Percentiles rank a stretch among this genome's conserved stretches.
Evolutionary conservation across 2,113 vertebrate genomes (phyloP).

Genomic region (Pleuronectes platessa): DNA sequence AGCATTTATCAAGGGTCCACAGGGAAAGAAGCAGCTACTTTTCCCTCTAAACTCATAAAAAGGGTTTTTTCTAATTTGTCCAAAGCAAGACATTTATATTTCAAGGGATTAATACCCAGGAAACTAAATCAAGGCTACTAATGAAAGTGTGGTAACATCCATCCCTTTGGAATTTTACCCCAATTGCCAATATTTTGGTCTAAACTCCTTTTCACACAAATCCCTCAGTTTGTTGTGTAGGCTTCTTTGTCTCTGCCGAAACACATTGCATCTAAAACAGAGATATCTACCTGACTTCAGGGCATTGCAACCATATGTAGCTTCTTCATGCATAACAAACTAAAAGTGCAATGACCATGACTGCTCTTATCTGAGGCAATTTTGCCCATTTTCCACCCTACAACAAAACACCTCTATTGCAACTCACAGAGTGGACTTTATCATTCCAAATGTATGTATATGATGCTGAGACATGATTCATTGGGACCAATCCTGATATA

Average conservation of each 20-base stretch:
- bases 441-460: conserved; percentile 64
- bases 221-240: neutral
- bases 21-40: neutral
- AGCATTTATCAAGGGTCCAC: conserved; percentile 1
- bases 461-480: conserved; percentile 63
- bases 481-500: conserved; percentile 58
- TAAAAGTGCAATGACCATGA: neutral
- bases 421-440: conserved; percentile 40
- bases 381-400: conserved; percentile 19
- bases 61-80: neutral
- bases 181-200: neutral
- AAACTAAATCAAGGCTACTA: neutral
- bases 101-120: neutral
- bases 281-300: conserved; percentile 1
- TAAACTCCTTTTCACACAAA: neutral
- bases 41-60: neutral
- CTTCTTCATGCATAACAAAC: conserved; percentile 14
- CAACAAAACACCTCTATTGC: conserved; percentile 29
- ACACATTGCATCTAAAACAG: conserved; percentile 6
- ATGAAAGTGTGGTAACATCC: neutral
- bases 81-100: neutral
- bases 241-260: conserved; percentile 10
- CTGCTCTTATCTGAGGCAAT: conserved; percentile 16
- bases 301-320: neutral
- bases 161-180: neutral